phyloP scores from a whole-genome alignment of 2,113 vertebrate genomes.

The Heterotilapia buettikoferi region DNA sequence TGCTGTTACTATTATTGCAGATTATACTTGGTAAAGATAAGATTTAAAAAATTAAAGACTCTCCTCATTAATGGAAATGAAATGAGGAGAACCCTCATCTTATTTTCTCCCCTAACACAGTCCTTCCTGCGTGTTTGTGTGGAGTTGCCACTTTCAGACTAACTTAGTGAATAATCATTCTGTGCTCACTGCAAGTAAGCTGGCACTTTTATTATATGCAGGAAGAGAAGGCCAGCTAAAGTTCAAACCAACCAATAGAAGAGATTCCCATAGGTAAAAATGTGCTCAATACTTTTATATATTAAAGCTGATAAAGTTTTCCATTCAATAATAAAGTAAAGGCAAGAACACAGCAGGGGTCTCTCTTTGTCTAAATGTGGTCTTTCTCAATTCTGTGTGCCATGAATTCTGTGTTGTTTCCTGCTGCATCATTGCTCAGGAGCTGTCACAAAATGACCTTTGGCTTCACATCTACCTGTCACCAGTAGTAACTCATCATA shows the following conservation, averaged over 20 bases:
- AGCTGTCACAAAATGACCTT: not conserved
- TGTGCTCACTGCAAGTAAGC: not conserved
- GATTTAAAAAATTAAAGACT: not conserved
- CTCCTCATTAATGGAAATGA: not conserved
- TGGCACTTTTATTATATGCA: not conserved
- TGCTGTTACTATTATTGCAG: not conserved
- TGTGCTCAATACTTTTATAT: not conserved
- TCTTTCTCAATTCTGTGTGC: not conserved
- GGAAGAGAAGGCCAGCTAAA: not conserved
- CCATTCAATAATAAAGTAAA: not conserved
- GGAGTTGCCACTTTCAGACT: not conserved
- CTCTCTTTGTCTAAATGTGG: not conserved
- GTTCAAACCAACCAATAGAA: not conserved
- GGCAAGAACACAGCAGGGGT: not conserved
- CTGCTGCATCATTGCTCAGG: not conserved
- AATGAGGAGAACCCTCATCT: not conserved
- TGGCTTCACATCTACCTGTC: not conserved
- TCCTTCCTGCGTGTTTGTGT: not conserved
- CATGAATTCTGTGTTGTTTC: not conserved
- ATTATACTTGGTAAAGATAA: not conserved
- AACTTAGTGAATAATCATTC: not conserved
- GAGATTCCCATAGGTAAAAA: not conserved
- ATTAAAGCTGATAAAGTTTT: not conserved
- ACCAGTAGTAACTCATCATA: not conserved
- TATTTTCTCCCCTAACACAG: not conserved